These are phyloP conservation scores for Amphipyra berbera DNA, from an alignment of 2,888 invertebrate species.

Conservation along the genomic window DNA sequence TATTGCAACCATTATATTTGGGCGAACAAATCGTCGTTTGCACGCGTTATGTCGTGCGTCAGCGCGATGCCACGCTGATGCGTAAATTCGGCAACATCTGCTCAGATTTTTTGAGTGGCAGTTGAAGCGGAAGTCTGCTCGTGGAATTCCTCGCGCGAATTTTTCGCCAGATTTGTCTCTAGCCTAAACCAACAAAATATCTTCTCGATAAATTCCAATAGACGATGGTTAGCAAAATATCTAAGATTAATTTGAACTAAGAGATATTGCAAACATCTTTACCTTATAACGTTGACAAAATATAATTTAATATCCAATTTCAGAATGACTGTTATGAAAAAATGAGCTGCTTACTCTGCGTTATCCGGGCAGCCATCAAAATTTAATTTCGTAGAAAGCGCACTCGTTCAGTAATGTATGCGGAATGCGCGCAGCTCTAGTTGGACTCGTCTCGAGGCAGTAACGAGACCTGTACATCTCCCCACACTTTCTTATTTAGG, in stretches of 20 bases:
- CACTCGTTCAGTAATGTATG: conserved; percentile 82
- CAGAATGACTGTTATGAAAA: conserved; percentile 71
- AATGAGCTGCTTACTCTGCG: conserved; percentile 70
- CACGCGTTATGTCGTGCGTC: too few species aligned
- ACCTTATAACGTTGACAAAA: conserved; percentile 39
- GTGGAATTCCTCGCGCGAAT: too few species aligned
- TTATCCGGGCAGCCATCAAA: conserved; percentile 81
- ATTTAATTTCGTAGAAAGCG: conserved; percentile 87
- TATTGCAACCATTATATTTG: too few species aligned
- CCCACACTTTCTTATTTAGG: conserved; percentile 56
- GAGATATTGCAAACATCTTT: conserved; percentile 15
- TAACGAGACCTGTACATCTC: conserved; percentile 60
- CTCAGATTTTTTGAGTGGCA: too few species aligned
- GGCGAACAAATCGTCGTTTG: too few species aligned
- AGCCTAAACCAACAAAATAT: too few species aligned
- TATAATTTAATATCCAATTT: conserved; percentile 65
- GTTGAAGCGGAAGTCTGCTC: too few species aligned
- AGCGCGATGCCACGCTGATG: too few species aligned
- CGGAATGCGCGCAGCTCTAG: conserved; percentile 68
- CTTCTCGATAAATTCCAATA: not conserved
- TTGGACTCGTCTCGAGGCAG: conserved; percentile 49
- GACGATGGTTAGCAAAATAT: conserved; percentile 1
- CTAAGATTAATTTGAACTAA: not conserved
- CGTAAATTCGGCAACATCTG: too few species aligned
- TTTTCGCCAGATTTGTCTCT: too few species aligned